These are phyloP conservation scores for Xenopus petersii DNA, from an alignment of 2,797 vertebrate genomes.

Conservation along the genomic window DNA sequence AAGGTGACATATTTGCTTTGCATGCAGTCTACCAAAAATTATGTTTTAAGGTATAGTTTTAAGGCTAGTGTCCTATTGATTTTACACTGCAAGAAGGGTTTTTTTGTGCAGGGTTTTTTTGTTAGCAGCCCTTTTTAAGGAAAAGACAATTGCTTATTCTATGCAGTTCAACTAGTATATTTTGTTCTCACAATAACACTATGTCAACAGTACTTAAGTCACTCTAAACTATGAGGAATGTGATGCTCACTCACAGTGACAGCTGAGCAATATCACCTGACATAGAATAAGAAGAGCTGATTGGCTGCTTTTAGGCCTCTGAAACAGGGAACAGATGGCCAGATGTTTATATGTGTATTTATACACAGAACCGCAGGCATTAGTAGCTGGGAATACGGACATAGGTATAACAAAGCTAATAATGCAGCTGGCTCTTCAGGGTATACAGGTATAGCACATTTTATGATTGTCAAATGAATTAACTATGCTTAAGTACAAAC, in stretches of 20 bases:
- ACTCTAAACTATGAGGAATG: constrained; percentile 5
- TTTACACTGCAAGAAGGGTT: too few relatives aligned
- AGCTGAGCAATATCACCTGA: constrained; percentile 37
- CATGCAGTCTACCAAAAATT: neutral
- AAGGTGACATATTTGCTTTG: neutral
- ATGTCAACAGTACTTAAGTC: neutral
- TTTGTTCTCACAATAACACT: too few relatives aligned
- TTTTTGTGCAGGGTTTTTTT: too few relatives aligned
- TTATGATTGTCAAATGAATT: too few relatives aligned
- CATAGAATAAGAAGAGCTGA: neutral
- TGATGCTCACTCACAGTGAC: constrained; percentile 35
- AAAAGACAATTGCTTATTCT: neutral
- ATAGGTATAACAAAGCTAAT: too few relatives aligned
- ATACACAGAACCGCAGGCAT: neutral
- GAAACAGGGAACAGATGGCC: constrained; percentile 39
- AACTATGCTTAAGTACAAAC: too few relatives aligned
- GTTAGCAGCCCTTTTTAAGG: neutral
- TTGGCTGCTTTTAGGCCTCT: constrained; percentile 35
- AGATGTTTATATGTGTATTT: constrained; percentile 6
- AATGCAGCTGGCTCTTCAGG: too few relatives aligned
- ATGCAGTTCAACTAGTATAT: too few relatives aligned
- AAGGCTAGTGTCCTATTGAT: neutral
- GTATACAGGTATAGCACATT: too few relatives aligned
- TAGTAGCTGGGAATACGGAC: neutral
- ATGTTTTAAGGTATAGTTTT: neutral